phyloP scores from a whole-genome alignment of 30 jellyfish, hydroid and myxozoan genomes.

The Rhopilema esculentum region DNA sequence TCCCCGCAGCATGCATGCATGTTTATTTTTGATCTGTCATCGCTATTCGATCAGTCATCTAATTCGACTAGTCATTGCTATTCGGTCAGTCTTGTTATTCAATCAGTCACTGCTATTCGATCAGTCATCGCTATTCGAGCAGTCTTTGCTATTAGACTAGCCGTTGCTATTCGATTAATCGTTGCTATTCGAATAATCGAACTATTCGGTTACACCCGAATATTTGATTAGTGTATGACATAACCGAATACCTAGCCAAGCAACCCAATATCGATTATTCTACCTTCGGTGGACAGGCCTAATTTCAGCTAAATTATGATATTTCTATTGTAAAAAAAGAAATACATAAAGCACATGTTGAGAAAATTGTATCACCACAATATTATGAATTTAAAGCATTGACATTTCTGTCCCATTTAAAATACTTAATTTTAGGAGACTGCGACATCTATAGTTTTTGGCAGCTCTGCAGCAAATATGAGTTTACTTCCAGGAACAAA shows the following conservation, averaged over 20 bases:
- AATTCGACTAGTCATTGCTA: not conserved
- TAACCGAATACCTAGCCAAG: not conserved
- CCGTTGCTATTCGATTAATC: not conserved
- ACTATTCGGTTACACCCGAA: not conserved
- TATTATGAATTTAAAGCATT: too few species aligned
- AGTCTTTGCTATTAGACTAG: not conserved
- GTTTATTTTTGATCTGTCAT: not conserved
- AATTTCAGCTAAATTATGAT: too few species aligned
- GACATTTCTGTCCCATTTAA: too few species aligned
- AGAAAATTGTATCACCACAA: too few species aligned
- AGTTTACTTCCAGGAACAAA: too few species aligned
- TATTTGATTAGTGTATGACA: not conserved
- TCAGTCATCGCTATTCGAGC: too few species aligned
- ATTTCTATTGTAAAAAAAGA: too few species aligned
- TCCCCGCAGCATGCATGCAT: not conserved
- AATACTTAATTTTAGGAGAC: too few species aligned
- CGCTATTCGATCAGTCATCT: not conserved
- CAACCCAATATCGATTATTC: not conserved
- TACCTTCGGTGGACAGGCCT: not conserved
- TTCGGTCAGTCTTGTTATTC: not conserved
- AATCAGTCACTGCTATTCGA: not conserved
- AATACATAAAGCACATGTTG: too few species aligned
- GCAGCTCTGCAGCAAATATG: too few species aligned
- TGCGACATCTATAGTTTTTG: too few species aligned
- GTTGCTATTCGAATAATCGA: not conserved